phyloP scores from a whole-genome alignment of 2,113 vertebrate species.

The Theropithecus gelada region DNA sequence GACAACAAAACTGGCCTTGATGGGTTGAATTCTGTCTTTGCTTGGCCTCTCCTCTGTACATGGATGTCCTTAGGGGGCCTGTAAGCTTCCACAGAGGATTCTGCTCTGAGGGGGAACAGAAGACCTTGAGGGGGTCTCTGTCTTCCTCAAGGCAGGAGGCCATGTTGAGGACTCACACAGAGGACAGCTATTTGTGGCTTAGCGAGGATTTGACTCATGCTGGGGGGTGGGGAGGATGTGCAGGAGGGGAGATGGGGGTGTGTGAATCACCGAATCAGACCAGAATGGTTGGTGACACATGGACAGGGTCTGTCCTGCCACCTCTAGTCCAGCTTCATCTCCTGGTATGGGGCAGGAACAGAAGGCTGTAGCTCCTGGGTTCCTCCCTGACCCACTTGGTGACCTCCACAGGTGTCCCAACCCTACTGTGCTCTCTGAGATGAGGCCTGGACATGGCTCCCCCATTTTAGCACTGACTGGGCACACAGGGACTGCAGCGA shows the following conservation, averaged over 20 bases:
- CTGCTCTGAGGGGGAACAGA: neutral
- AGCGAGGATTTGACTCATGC: conserved; percentile 70
- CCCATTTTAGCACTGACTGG: neutral
- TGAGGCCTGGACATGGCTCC: neutral
- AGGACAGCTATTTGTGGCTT: conserved; percentile 63
- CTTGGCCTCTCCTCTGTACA: neutral
- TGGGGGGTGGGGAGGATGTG: conserved; percentile 42
- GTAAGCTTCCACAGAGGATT: neutral
- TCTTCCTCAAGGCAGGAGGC: conserved; percentile 34
- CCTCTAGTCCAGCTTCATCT: neutral
- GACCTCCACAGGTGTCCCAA: neutral
- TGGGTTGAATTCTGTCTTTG: neutral
- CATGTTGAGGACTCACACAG: conserved; percentile 34
- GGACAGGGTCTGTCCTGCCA: neutral
- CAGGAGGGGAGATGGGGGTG: conserved; percentile 18
- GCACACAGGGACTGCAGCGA: neutral
- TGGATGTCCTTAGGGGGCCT: neutral
- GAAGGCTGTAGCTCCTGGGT: neutral
- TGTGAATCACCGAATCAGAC: conserved; percentile 49
- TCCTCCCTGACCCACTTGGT: neutral
- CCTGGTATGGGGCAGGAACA: neutral
- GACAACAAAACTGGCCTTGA: neutral
- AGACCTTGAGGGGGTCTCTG: conserved; percentile 2
- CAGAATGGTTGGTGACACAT: neutral
- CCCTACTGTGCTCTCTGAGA: neutral